A percentile compares a stretch with the other conserved stretches of the same genome.
phyloP scores from a whole-genome alignment of 1,140 invertebrate species.

The Scaptodrosophila lebanonensis region DNA sequence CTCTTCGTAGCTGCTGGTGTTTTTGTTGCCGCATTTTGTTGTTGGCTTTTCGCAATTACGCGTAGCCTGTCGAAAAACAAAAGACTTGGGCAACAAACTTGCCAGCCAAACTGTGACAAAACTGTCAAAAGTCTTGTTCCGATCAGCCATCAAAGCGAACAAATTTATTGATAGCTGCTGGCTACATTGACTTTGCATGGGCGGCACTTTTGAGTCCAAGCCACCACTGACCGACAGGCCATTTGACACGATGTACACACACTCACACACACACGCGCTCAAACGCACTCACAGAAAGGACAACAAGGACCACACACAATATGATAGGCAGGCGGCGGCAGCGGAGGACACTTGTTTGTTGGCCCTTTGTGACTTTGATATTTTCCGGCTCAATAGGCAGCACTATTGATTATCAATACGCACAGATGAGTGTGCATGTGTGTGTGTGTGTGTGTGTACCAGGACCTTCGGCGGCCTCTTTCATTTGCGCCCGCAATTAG shows the following conservation, averaged over 20 bases:
- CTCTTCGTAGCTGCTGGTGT: conserved; percentile 45
- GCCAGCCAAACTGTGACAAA: conserved; percentile 51
- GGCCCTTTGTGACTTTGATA: conserved; percentile 36
- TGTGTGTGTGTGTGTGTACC: conserved; percentile 34
- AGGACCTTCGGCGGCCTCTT: conserved; percentile 50
- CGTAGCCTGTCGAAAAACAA: conserved; percentile 59
- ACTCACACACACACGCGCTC: conserved; percentile 25
- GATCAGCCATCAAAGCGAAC: conserved; percentile 66
- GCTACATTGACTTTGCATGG: neutral
- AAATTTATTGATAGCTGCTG: conserved; percentile 61
- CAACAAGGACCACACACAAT: conserved; percentile 3
- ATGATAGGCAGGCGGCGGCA: too few species aligned
- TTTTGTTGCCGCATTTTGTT: conserved; percentile 29
- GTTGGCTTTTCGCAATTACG: conserved; percentile 41
- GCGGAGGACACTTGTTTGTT: conserved; percentile 39
- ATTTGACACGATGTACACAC: conserved; percentile 30
- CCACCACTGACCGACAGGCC: conserved; percentile 15
- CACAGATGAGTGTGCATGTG: neutral
- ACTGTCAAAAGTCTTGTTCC: conserved; percentile 69
- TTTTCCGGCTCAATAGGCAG: neutral
- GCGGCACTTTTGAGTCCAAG: too few species aligned
- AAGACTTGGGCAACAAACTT: conserved; percentile 74
- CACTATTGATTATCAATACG: conserved; percentile 11
- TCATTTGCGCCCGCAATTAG: conserved; percentile 67
- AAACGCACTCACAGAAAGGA: neutral